A percentile compares a stretch with the other conserved stretches of the same genome.
These are phyloP conservation scores for Nannospalax galili DNA, from an alignment of 2,113 vertebrate genomes.

Conservation along the genomic window DNA sequence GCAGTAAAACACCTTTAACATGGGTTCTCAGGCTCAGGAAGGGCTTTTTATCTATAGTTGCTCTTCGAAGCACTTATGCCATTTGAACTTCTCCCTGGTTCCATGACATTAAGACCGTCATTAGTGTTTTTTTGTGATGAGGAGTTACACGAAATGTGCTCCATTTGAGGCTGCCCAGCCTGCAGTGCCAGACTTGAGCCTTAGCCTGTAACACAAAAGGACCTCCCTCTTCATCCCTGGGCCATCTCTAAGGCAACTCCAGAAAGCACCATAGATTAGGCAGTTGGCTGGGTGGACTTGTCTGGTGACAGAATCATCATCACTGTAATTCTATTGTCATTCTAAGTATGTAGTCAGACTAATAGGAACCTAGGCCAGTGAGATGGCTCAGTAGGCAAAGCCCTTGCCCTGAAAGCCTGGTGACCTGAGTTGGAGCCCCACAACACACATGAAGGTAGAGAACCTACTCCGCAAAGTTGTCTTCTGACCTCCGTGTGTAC, in stretches of 20 bases:
- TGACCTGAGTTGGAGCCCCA: background rate
- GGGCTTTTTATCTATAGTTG: background rate
- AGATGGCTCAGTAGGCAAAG: background rate
- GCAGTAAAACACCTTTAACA: background rate
- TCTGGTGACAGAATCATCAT: background rate
- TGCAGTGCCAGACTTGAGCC: background rate
- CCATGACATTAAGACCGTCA: background rate
- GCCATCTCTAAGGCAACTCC: background rate
- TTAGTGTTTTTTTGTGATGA: background rate
- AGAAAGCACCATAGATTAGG: background rate
- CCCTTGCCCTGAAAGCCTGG: no score
- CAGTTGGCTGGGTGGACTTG: background rate
- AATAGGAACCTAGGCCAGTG: background rate
- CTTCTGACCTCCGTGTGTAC: background rate
- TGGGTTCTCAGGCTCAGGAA: no score
- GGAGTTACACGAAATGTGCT: no score
- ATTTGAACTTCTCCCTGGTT: background rate
- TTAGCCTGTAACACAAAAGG: no score
- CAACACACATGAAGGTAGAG: background rate
- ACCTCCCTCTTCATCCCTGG: background rate
- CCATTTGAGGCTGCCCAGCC: background rate
- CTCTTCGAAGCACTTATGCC: background rate
- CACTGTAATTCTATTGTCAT: background rate
- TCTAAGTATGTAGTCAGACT: background rate
- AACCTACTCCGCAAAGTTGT: background rate